Evolutionary conservation across 2,888 invertebrate species (phyloP).

Genomic region (Phlogophora meticulosa): DNA sequence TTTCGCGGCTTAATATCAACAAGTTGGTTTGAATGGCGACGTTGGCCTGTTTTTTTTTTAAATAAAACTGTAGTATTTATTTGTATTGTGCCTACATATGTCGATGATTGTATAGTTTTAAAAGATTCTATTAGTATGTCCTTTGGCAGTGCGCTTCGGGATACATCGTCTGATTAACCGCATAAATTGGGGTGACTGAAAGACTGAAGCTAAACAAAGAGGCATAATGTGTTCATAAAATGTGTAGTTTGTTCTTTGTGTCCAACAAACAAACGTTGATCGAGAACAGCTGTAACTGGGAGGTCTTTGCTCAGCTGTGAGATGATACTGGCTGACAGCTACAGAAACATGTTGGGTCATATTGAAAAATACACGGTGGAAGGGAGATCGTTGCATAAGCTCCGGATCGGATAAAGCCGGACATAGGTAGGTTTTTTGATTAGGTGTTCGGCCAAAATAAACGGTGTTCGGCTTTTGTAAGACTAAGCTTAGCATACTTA

Average conservation of each 20-base stretch:
- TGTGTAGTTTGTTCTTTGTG: conserved; percentile 22
- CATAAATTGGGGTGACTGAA: conserved; percentile 18
- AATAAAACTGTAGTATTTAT: conserved; percentile 32
- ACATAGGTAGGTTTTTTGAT: no score
- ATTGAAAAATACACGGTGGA: no score
- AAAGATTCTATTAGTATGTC: conserved; percentile 4
- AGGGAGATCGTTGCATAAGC: no score
- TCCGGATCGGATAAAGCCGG: no score
- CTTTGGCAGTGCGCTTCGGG: background rate
- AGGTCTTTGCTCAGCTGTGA: background rate
- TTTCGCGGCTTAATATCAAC: conserved; percentile 62
- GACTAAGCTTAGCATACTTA: no score
- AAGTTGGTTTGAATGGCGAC: conserved; percentile 55
- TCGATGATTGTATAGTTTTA: no score
- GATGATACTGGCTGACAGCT: background rate
- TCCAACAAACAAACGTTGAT: background rate
- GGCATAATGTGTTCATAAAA: conserved; percentile 17
- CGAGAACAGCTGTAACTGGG: background rate
- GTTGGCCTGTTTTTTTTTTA: conserved; percentile 40
- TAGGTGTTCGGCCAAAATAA: no score
- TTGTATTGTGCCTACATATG: conserved; percentile 16
- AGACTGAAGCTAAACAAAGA: background rate
- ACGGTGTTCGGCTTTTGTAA: no score
- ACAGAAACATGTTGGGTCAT: background rate
- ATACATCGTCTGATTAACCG: conserved; percentile 12